Evolutionary conservation across 2,113 vertebrate species (phyloP).

Genomic region (Asarcornis scutulata): DNA sequence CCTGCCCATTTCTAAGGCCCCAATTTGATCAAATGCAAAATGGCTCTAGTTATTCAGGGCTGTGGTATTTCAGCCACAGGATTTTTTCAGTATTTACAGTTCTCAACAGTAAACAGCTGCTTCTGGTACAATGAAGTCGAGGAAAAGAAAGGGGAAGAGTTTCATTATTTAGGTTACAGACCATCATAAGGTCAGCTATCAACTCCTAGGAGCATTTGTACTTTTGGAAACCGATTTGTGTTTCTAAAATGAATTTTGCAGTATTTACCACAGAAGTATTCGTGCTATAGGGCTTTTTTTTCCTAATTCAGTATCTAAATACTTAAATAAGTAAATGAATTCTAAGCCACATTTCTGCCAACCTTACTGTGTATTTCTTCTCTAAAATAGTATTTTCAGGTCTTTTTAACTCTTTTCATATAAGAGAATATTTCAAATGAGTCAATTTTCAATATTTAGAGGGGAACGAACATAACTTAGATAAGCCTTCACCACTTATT

Average conservation of each 20-base stretch:
- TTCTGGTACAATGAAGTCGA: not conserved
- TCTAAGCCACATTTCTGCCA: not conserved
- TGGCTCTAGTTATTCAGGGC: not conserved
- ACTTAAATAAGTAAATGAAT: not conserved
- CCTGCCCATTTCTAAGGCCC: not conserved
- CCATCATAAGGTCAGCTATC: not conserved
- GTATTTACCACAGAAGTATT: not conserved
- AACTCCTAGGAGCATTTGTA: not conserved
- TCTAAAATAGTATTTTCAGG: not conserved
- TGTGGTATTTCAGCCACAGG: not conserved
- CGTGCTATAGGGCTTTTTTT: not conserved
- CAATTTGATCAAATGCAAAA: not conserved
- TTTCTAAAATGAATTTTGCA: not conserved
- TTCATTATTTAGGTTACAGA: not conserved
- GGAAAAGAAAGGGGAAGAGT: not conserved
- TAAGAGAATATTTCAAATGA: not conserved
- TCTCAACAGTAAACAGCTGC: not conserved
- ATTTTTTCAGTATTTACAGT: not conserved
- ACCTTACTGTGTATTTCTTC: not conserved
- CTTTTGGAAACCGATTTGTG: not conserved
- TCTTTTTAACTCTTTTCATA: not conserved
- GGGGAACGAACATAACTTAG: not conserved
- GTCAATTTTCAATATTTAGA: conserved; percentile 8
- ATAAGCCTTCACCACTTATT: not conserved
- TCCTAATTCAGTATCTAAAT: not conserved